Evolutionary conservation across 1,140 invertebrate genomes (phyloP).

Genomic region (Neuroterus valhalla): DNA sequence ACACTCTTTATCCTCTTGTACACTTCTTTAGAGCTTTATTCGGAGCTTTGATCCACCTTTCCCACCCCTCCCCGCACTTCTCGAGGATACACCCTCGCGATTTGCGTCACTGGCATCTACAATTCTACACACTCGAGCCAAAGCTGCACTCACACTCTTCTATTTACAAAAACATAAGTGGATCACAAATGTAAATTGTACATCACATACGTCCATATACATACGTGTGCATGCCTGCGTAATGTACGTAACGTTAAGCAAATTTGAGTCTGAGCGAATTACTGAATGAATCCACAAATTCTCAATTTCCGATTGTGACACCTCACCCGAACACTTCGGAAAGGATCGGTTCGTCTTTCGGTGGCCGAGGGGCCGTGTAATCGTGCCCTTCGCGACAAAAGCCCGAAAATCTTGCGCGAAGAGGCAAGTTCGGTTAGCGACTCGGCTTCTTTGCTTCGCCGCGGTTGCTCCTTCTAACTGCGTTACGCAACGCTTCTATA

Average conservation of each 20-base stretch:
- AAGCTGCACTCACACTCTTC: constrained; percentile 3
- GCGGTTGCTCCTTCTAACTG: constrained; percentile 52
- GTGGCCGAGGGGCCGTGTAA: not conserved
- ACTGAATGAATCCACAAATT: not conserved
- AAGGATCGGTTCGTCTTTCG: not conserved
- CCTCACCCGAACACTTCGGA: not conserved
- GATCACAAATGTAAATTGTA: not conserved
- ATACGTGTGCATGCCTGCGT: constrained; percentile 21
- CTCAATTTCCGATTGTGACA: not conserved
- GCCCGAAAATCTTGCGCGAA: constrained; percentile 6
- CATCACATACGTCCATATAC: constrained; percentile 7
- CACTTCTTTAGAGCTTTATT: constrained; percentile 25
- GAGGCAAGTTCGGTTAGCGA: constrained; percentile 14
- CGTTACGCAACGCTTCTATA: constrained; percentile 75
- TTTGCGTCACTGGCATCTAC: constrained; percentile 19
- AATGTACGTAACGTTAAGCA: not conserved
- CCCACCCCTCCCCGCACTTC: not conserved
- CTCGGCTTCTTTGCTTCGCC: constrained; percentile 45
- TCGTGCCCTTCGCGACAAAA: not conserved
- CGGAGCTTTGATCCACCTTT: not conserved
- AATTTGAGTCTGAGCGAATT: not conserved
- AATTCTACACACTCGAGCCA: constrained; percentile 15
- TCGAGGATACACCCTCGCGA: constrained; percentile 8
- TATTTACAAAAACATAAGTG: no score
- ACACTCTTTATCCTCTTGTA: constrained; percentile 5